Conservation (phyloP, 2,113 vertebrate species). For the Eptesicus fuscus region DNA sequence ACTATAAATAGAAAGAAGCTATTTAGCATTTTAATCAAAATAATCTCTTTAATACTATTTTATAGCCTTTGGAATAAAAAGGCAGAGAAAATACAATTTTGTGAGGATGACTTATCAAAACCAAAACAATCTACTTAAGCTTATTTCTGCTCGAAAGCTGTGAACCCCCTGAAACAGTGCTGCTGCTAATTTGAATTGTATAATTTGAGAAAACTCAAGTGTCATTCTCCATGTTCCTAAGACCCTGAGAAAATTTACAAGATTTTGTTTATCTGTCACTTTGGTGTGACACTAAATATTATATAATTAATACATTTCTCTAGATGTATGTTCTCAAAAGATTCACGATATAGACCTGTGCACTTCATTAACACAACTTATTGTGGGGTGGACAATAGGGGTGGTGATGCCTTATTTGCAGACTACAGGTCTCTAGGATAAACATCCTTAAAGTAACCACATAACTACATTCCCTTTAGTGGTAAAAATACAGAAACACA, state of each 20-base stretch:
- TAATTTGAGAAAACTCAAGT: not conserved
- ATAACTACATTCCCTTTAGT: not conserved
- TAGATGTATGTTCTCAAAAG: not conserved
- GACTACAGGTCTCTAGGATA: not conserved
- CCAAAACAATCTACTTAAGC: conserved; percentile 44
- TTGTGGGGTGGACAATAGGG: not conserved
- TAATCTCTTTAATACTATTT: conserved; percentile 2
- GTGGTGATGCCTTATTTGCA: not conserved
- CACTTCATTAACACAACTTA: not conserved
- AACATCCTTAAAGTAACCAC: not conserved
- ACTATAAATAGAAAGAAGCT: conserved; percentile 49
- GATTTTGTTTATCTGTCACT: not conserved
- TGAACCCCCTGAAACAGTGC: not conserved
- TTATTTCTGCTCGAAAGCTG: not conserved
- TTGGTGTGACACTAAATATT: not conserved
- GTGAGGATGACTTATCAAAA: conserved; percentile 27
- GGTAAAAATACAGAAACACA: not conserved
- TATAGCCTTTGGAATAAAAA: conserved; percentile 42
- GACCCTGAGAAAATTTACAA: not conserved
- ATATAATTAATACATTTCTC: not conserved
- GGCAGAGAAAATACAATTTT: conserved; percentile 20
- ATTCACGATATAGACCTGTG: not conserved
- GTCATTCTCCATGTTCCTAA: not conserved
- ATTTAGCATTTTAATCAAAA: conserved; percentile 63
- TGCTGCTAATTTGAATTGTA: not conserved